phyloP scores from a whole-genome alignment of 2,113 vertebrate genomes.

The Chrysochloris asiatica region DNA sequence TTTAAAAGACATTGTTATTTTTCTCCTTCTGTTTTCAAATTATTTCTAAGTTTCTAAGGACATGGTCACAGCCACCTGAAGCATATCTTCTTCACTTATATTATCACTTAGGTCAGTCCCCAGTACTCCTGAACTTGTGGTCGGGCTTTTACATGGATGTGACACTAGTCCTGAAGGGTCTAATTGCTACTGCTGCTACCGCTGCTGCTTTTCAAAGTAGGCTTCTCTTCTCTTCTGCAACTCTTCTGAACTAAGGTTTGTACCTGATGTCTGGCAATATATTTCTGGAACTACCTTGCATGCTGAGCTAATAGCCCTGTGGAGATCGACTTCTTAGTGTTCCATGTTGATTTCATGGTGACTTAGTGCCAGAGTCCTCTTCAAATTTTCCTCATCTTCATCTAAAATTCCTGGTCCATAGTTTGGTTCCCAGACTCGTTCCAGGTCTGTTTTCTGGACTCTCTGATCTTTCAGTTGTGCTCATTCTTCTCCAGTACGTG shows the following conservation, averaged over 20 bases:
- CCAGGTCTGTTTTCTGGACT: conserved; percentile 81
- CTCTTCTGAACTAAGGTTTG: conserved; percentile 92
- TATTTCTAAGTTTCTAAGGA: no score
- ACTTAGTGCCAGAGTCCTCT: conserved; percentile 93
- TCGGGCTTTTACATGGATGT: no score
- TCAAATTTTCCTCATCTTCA: conserved; percentile 95
- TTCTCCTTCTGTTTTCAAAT: no score
- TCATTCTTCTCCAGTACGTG: conserved; percentile 95
- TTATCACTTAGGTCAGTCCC: no score
- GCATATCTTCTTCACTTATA: no score
- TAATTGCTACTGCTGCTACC: no score
- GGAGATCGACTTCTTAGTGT: conserved; percentile 98
- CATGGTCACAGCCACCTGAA: no score
- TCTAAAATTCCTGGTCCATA: conserved; percentile 86
- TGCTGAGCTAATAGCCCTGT: conserved; percentile 98
- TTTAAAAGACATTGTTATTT: no score
- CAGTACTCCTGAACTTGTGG: no score
- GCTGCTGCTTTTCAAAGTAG: no score
- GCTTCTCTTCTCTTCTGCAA: conserved; percentile 86
- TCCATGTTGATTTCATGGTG: conserved; percentile 97
- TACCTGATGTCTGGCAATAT: conserved; percentile 80
- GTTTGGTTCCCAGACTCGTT: conserved; percentile 84
- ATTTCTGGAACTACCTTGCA: conserved; percentile 93
- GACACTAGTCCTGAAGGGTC: no score
- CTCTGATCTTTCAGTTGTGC: conserved; percentile 90